Percentiles rank a stretch among this genome's conserved stretches.
phyloP scores from a whole-genome alignment of 2,113 vertebrate genomes.

The Bagarius yarrelli region DNA sequence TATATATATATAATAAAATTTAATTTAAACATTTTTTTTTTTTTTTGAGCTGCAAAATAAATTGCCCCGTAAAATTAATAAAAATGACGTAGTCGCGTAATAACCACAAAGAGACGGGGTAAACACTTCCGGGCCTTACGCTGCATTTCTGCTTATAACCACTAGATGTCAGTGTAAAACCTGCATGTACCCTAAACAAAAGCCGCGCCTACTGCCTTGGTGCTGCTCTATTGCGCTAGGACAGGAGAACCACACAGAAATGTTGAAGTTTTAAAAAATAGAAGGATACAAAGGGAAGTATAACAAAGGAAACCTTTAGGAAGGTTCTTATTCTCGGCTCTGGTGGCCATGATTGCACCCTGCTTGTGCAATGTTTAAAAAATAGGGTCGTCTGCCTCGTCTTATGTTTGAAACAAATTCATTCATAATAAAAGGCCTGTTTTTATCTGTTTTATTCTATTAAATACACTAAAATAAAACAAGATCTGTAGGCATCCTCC shows the following conservation, averaged over 20 bases:
- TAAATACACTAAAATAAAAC: neutral
- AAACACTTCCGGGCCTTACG: too few relatives aligned
- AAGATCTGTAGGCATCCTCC: neutral
- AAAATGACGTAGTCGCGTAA: neutral
- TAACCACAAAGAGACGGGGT: neutral
- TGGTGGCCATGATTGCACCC: conserved; percentile 10
- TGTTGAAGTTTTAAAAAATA: neutral
- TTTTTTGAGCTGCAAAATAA: neutral
- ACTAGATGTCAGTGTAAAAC: conserved; percentile 58
- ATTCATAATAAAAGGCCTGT: neutral
- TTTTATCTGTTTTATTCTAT: neutral
- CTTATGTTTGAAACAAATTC: neutral
- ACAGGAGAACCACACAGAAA: neutral
- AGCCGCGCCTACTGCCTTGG: neutral
- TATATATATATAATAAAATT: too few relatives aligned
- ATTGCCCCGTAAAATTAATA: neutral
- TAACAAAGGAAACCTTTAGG: neutral
- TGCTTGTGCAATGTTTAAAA: neutral
- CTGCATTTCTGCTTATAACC: conserved; percentile 46
- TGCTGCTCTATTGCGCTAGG: neutral
- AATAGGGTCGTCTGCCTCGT: neutral
- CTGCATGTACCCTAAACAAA: neutral
- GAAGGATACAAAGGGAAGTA: neutral
- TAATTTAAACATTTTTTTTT: too few relatives aligned
- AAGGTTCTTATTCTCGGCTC: neutral